Evolutionary conservation across 2,113 vertebrate genomes (phyloP), one percentile per base, ranked within the genome.

Genomic region (Chloropsis hardwickii): DNA sequence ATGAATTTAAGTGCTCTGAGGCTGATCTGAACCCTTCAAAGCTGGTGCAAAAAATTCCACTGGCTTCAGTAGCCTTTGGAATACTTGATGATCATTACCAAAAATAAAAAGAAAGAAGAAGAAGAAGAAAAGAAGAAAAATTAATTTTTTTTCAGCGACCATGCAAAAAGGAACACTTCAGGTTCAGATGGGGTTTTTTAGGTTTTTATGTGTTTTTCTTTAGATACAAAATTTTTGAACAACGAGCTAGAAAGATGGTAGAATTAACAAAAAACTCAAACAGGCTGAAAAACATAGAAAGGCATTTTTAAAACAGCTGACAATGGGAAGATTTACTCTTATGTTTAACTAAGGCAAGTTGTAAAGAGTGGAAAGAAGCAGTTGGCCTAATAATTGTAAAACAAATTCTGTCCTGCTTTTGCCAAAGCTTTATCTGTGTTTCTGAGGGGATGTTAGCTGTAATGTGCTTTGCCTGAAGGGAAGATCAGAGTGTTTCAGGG

Each of bases 1-100:
- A 14, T 71, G 61, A 77, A 95, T 96, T 84, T 92, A 85, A 93
- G 71, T 93, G 47, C 58, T 94, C 69, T 83, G 67, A 92, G 83
- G 70, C 73, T 82, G 54, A 88, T 83, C 71, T 58, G 60, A 93
- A 73, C 48, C 74, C 62, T 60, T 92, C 87, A 92, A 94, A 89
- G 58, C 39, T 87, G 47, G 45, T 65, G 39, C 20, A 47, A 69
- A 81, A 71, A 64, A 72, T 39, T 78, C 37, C 57, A 72, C 67
- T 47, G 50, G 81, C 42, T 95, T 91, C 50, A 92, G 71, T 66
- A 90, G 78, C 35, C 39, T 86, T 93, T 73, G 47, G 66, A 94
- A 51, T 48, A 66, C 50, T 39, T 72, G 39, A 62, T 65, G 33
- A 11, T 94, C 74, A 90, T 93, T 86, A 61, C 15, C 4, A 61